Evolutionary conservation across 2,888 invertebrate genomes (phyloP).

Genomic region (Synanthedon formicaeformis): DNA sequence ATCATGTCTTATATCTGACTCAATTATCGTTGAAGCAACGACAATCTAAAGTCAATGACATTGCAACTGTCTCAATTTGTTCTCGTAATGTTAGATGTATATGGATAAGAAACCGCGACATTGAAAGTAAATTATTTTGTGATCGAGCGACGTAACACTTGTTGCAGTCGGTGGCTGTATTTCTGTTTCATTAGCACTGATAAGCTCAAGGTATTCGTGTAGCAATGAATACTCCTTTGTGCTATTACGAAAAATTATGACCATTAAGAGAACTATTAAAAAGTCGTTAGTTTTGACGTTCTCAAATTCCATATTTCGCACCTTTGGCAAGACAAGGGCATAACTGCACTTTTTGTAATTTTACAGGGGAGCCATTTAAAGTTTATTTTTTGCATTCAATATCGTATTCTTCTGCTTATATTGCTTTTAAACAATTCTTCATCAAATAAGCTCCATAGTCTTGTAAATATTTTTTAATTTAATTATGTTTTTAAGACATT

Average conservation of each 20-base stretch:
- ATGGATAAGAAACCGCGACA: not conserved
- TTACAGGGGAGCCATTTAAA: no score
- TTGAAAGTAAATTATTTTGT: not conserved
- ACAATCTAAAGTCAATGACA: conserved; percentile 20
- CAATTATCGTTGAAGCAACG: not conserved
- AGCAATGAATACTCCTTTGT: not conserved
- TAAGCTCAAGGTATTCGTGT: not conserved
- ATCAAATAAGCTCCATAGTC: no score
- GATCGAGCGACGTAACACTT: not conserved
- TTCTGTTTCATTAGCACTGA: not conserved
- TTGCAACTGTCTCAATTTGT: not conserved
- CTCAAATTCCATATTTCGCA: not conserved
- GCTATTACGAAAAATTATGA: not conserved
- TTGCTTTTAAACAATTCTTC: no score
- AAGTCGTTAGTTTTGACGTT: not conserved
- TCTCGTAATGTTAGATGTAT: not conserved
- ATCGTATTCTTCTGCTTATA: no score
- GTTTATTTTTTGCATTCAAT: no score
- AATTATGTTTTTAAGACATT: no score
- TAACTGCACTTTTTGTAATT: no score
- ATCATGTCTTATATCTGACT: not conserved
- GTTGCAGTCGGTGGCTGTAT: not conserved
- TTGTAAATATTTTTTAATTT: no score
- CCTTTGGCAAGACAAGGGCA: no score
- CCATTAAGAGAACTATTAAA: not conserved